Percentiles rank a stretch among this genome's conserved stretches.
phyloP scores from a whole-genome alignment of 2,888 invertebrate genomes.

The Anorthoa munda region DNA sequence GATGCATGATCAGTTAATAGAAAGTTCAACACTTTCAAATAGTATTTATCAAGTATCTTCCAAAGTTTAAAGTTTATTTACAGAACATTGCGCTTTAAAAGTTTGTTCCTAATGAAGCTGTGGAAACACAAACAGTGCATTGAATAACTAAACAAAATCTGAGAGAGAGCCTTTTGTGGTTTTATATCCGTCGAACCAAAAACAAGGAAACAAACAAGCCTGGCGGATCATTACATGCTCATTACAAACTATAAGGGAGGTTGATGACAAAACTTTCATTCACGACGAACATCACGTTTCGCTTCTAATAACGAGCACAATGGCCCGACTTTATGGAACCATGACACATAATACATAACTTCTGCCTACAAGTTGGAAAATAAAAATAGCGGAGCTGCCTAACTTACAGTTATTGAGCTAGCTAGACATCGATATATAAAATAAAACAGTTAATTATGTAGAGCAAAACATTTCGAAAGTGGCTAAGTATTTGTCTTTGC shows the following conservation, averaged over 20 bases:
- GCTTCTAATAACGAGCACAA: constrained; percentile 64
- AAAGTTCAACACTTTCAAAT: constrained; percentile 20
- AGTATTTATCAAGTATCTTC: constrained; percentile 27
- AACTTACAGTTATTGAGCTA: constrained; percentile 10
- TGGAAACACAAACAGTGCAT: constrained; percentile 40
- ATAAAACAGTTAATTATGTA: background rate
- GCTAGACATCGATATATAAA: constrained; percentile 4
- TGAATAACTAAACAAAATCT: constrained; percentile 26
- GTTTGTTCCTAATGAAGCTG: constrained; percentile 30
- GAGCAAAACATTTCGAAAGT: constrained; percentile 19
- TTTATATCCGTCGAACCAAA: constrained; percentile 4
- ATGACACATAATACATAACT: constrained; percentile 52
- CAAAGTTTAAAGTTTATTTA: constrained; percentile 31
- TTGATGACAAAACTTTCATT: constrained; percentile 61
- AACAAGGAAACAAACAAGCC: constrained; percentile 29
- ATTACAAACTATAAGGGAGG: constrained; percentile 48
- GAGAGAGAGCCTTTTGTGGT: background rate
- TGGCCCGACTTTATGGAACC: constrained; percentile 61
- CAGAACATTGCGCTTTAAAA: constrained; percentile 20
- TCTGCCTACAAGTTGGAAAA: constrained; percentile 34
- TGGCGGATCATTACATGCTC: constrained; percentile 52
- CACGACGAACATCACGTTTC: constrained; percentile 59
- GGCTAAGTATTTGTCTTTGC: no score
- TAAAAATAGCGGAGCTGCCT: constrained; percentile 25
- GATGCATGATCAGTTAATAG: constrained; percentile 1